Evolutionary conservation across 2,888 invertebrate species (phyloP), one percentile per base, ranked within the genome.

Genomic region (Sinopyrophorus schimmeli): DNA sequence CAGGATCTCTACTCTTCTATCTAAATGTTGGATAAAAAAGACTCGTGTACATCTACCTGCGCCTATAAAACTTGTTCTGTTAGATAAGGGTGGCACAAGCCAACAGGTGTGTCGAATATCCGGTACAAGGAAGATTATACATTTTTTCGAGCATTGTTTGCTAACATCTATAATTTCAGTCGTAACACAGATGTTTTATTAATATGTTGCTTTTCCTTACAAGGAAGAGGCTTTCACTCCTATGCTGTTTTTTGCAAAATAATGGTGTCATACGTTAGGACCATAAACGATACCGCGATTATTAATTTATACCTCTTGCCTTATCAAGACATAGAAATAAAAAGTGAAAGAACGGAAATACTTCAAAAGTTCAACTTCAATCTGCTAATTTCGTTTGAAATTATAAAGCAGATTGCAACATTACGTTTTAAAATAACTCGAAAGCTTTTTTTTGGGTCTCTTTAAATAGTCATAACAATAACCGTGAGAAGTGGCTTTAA

Each of bases 11-110:
- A 11, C 9, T 21, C 21, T 16, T 28, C 9, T 5, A 21, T n/a
- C n/a, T n/a, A n/a, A n/a, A 2, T 21, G 11, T 27, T 37, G 9
- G 17, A 28, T 31, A 21, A 30, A 43, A 40, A 35, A 34, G 20
- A 3, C 12, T 42, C 17, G 20, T 31, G 21, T 49, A n/a, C n/a
- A n/a, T n/a, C n/a, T n/a, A 49, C 49, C 49, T 49, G 49, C 16
- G 11, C 15, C 28, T 38, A 43, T 24, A 40, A 49, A 48, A 26
- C 41, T 16, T 10, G 41, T 42, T 23, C 21, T 32, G 7, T 10
- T 26, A 43, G 49, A 49, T 49, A 49, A 49, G 49, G 43, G 47
- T 41, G 38, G 38, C 31, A 31, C 44, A 27, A 38, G 49, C 31
- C 37, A 49, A 49, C 49, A 49, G 42, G 43, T 49, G 49, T 27